A percentile compares a stretch with the other conserved stretches of the same genome.
Conservation (phyloP, 2,888 invertebrate genomes). For the Dioctria rufipes region DNA sequence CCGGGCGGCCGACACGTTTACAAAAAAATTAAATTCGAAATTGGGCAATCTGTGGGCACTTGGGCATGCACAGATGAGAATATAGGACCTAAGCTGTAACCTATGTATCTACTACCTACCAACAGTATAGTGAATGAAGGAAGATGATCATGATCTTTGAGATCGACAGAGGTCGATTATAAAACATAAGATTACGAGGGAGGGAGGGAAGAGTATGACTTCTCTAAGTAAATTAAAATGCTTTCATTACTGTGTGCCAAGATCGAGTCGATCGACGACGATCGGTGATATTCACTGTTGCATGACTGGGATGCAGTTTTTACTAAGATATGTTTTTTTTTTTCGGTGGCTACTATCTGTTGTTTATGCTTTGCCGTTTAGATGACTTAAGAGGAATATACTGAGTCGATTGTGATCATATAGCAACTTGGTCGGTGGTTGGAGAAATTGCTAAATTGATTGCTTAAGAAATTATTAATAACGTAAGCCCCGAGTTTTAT, state of each 20-base stretch:
- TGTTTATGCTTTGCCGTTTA: no score
- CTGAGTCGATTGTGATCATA: slow-evolving; percentile 7
- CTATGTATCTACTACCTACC: no score
- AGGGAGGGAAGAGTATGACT: not conserved
- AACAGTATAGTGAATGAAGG: not conserved
- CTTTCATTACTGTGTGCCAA: not conserved
- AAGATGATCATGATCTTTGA: slow-evolving; percentile 3
- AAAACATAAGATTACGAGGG: not conserved
- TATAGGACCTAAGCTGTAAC: not conserved
- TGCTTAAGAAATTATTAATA: slow-evolving; percentile 44
- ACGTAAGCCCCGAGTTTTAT: not conserved
- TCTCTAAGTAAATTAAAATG: not conserved
- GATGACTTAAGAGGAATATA: not conserved
- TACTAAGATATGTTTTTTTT: not conserved
- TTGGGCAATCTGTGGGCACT: slow-evolving; percentile 3
- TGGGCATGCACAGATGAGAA: not conserved
- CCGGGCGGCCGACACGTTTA: no score
- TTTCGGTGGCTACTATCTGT: no score
- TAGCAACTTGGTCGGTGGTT: not conserved
- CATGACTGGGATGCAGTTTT: slow-evolving; percentile 5
- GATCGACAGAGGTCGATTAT: slow-evolving; percentile 1
- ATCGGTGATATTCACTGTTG: not conserved
- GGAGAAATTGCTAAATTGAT: slow-evolving; percentile 45
- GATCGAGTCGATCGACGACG: not conserved
- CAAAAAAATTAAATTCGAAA: not conserved